These are phyloP conservation scores for Atta colombica DNA, from an alignment of 1,140 invertebrate genomes.

Conservation along the genomic window DNA sequence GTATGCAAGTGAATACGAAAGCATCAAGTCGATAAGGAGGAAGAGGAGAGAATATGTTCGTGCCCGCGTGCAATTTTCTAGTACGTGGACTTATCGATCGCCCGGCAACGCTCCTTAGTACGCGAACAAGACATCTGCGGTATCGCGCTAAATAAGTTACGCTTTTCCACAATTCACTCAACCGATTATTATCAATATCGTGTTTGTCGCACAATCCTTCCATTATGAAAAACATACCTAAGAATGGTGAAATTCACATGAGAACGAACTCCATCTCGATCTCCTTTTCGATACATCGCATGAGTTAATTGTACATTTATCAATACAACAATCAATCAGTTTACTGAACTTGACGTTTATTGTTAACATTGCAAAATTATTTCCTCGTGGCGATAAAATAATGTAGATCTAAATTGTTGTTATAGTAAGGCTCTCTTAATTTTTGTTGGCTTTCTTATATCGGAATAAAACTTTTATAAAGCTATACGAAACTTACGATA, in stretches of 20 bases:
- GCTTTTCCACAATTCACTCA: constrained; percentile 10
- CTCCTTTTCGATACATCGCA: neutral
- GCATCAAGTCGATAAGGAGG: constrained; percentile 42
- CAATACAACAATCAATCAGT: neutral
- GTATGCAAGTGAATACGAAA: constrained; percentile 38
- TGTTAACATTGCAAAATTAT: neutral
- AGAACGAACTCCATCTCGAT: neutral
- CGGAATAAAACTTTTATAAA: neutral
- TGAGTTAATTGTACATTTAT: neutral
- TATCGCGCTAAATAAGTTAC: constrained; percentile 39
- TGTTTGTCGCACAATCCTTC: neutral
- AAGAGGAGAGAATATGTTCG: constrained; percentile 32
- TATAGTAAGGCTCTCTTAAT: neutral
- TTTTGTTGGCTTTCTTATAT: neutral
- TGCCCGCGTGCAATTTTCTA: constrained; percentile 43
- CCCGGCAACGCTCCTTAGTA: constrained; percentile 1
- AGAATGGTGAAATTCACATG: neutral
- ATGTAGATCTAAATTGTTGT: neutral
- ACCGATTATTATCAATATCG: neutral
- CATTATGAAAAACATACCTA: neutral
- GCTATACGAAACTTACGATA: neutral
- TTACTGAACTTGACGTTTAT: neutral
- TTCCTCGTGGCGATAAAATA: neutral
- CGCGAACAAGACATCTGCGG: constrained; percentile 16
- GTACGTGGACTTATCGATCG: constrained; percentile 51